phyloP scores from a whole-genome alignment of 2,888 invertebrate genomes.

The Imbricaverruca yamaguchii region DNA sequence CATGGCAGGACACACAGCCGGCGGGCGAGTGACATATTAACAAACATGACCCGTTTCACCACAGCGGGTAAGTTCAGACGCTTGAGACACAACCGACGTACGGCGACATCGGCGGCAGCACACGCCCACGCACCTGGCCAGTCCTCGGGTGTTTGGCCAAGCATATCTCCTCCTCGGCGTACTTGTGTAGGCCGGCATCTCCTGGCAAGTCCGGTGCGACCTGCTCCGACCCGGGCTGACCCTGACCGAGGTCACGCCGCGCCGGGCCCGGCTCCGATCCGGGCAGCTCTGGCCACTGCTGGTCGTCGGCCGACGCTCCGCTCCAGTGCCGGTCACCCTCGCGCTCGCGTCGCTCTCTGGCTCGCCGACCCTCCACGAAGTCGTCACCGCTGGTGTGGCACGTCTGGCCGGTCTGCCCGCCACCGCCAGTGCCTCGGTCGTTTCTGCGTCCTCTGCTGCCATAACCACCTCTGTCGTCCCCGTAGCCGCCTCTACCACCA shows the following conservation, averaged over 20 bases:
- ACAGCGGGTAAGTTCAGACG: too few species aligned
- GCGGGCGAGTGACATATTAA: too few species aligned
- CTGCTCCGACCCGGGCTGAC: too few species aligned
- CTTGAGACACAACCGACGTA: too few species aligned
- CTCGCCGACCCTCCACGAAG: constrained; percentile 9
- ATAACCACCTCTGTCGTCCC: not conserved
- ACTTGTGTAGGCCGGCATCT: not conserved
- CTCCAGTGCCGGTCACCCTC: too few species aligned
- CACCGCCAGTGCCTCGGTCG: not conserved
- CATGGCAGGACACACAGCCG: too few species aligned
- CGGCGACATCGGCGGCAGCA: too few species aligned
- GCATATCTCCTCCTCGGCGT: not conserved
- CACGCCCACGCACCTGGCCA: not conserved
- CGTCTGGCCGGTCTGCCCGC: not conserved
- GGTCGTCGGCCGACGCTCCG: not conserved
- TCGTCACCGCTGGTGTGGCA: not conserved
- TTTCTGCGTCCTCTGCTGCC: not conserved
- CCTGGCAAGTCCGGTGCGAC: too few species aligned
- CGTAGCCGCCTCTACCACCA: not conserved
- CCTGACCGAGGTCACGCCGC: too few species aligned
- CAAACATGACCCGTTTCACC: too few species aligned
- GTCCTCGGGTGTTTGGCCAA: not conserved
- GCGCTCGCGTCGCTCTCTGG: not conserved
- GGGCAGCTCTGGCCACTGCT: constrained; percentile 10
- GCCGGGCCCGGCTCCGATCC: not conserved